Base-by-base conservation (phyloP, 2,888 invertebrate species). In the Buathra laborator region DNA sequence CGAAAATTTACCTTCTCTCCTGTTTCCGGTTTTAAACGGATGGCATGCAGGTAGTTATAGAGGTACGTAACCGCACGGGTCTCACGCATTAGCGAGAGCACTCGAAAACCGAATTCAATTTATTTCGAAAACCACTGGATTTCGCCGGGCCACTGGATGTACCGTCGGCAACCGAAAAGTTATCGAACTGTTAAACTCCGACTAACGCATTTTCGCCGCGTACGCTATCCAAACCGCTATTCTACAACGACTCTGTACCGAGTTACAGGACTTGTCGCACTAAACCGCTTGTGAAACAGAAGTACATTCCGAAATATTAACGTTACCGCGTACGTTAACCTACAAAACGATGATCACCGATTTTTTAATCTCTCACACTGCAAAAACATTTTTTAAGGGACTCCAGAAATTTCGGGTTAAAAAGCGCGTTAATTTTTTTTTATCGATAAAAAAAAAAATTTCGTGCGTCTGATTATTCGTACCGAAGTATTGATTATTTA, bases 71-170 rank as follows among this genome's bases (percentile, higher is more conserved):
- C 16, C 24, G 66, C 44, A 12, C 14, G 24, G 4, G 43, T 12
- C 10, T 37, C 64, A 32, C 29, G 2, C 16, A 14, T n/a, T 66
- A 48, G 43, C 14, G 29, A 66, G 24, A 37, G 51, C 32, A 62
- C 64, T 51, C n/a, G 37, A 16, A 59, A 37, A 70, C 16, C 51
- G 56, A 72, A 80, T 72, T 72, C 29, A 72, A 80, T 80, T 80
- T 64, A 64, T 66, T 66, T 56, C 72, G 71, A 72, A 66, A 71
- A 72, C 72, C 66, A 66, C 53, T 14, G 66, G 24, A 72, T 66
- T 79, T 43, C 6, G 59, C 19, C 59, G 19, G 12, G 44, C 48
- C 51, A 53, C 43, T 56, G 10, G 12, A 74, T 46, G 70, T 10
- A 14, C 70, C 51, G 29, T 51, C 10, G 5, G 46, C 24, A 29